A percentile compares a stretch with the other conserved stretches of the same genome.
Conservation (phyloP, 2,797 vertebrate genomes). For the Orestias chungarensis region DNA sequence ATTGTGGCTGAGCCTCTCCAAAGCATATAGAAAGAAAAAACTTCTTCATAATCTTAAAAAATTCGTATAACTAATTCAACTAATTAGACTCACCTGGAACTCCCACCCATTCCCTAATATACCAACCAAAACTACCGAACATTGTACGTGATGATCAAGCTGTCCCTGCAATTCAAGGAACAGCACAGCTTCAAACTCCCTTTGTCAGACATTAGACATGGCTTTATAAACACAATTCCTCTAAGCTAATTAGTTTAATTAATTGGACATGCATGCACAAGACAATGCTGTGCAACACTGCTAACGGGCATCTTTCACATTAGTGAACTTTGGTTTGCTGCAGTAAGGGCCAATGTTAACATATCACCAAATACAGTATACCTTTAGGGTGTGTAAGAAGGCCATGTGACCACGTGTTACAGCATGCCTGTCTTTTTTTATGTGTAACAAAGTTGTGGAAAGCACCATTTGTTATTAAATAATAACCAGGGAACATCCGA, state of each 20-base stretch:
- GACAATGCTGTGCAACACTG: conserved; percentile 15
- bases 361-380: conserved; percentile 13
- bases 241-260: conserved; percentile 67
- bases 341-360: conserved; percentile 15
- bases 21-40: too few relatives aligned
- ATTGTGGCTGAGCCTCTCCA: too few relatives aligned
- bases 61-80: neutral
- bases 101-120: neutral
- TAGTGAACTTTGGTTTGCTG: conserved; percentile 21
- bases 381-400: neutral
- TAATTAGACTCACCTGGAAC: neutral
- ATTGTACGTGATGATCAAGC: neutral
- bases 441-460: conserved; percentile 3
- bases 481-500: conserved; percentile 22
- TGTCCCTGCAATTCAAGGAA: conserved; percentile 12
- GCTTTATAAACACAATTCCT: conserved; percentile 30
- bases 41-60: too few relatives aligned
- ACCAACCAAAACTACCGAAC: conserved; percentile 8
- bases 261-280: conserved; percentile 47
- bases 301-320: conserved; percentile 30
- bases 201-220: conserved; percentile 53
- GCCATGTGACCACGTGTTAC: conserved; percentile 11
- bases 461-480: conserved; percentile 25
- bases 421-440: conserved; percentile 18
- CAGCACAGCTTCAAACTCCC: conserved; percentile 25